Base-by-base conservation (phyloP, 2,797 vertebrate species). In the Liparis tanakae region DNA sequence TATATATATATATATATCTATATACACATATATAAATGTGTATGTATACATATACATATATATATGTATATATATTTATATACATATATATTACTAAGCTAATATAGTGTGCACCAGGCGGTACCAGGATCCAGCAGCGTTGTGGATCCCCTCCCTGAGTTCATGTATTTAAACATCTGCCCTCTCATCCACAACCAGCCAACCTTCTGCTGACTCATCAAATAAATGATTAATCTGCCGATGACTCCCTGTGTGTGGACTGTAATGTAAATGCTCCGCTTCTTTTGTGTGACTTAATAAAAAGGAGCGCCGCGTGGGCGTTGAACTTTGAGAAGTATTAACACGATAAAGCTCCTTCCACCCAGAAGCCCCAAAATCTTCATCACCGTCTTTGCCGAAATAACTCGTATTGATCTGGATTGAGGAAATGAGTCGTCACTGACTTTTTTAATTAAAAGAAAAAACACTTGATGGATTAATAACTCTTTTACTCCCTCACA, bases 61-160 rank as follows among this genome's bases (percentile, higher is more conserved):
- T 30, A 30, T 30, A 2, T 30, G 4, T 30, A 30, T 41, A 41
- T 41, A 41, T 41, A 41, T 39, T 12, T 41, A 41, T 41, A 41
- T 41, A 41, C 12, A 48, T n/a, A n/a, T 48, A 48, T n/a, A 48
- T 46, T 46, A 54, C 68, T 44, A 39, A 74, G 63, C 76, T 65
- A 62, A 54, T 12, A 53, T 9, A 2, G 51, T 70, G 69, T 43
- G 51, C 51, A 46, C 67, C 73, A 74, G 78, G 87, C 77, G 72
- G 59, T 70, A 58, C 10, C 17, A 75, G 57, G 20, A 63, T 61
- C 70, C 70, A 66, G 25, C 25, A 30, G 25, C 25, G 4, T 30
- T 30, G 25, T 30, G 25, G 25, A 30, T 30, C 25, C 25, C 25
- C 25, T 30, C 25, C 25, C 4, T 30, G 25, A 2, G 25, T 30